These are phyloP conservation scores for Lamprotornis superbus DNA, from an alignment of 2,113 vertebrate species.

Conservation along the genomic window DNA sequence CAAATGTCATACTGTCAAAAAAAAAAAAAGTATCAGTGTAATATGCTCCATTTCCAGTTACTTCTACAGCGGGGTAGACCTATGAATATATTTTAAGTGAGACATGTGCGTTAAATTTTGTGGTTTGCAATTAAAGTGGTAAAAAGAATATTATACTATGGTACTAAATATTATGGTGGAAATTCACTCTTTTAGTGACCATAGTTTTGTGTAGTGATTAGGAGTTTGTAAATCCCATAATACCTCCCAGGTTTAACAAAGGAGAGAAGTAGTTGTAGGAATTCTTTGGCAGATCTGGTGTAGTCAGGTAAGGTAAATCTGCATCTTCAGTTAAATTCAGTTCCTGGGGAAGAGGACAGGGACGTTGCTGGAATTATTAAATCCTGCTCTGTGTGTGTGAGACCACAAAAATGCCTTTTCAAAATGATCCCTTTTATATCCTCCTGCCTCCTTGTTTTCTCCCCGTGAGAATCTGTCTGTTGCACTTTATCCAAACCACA, in stretches of 20 bases:
- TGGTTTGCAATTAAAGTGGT: background rate
- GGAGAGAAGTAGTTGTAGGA: background rate
- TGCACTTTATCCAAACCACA: constrained; percentile 9
- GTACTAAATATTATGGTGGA: background rate
- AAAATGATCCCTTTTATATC: background rate
- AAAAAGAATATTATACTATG: background rate
- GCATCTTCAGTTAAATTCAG: background rate
- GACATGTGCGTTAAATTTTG: background rate
- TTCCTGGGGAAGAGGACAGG: background rate
- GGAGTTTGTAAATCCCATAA: background rate
- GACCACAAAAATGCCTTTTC: constrained; percentile 23
- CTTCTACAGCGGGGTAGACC: background rate
- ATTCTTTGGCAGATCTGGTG: background rate
- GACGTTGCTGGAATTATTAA: background rate
- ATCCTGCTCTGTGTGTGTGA: background rate
- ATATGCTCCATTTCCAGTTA: background rate
- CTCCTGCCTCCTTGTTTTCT: background rate
- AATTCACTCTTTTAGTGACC: background rate
- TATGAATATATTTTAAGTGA: background rate
- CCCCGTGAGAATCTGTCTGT: background rate
- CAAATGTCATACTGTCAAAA: background rate
- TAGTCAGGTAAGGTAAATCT: background rate
- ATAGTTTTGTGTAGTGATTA: background rate
- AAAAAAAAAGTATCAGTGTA: background rate
- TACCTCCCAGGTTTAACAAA: background rate